A percentile compares a stretch with the other conserved stretches of the same genome.
These are phyloP conservation scores for Poeciliopsis turrubarensis DNA, from an alignment of 2,113 vertebrate species.

Conservation along the genomic window DNA sequence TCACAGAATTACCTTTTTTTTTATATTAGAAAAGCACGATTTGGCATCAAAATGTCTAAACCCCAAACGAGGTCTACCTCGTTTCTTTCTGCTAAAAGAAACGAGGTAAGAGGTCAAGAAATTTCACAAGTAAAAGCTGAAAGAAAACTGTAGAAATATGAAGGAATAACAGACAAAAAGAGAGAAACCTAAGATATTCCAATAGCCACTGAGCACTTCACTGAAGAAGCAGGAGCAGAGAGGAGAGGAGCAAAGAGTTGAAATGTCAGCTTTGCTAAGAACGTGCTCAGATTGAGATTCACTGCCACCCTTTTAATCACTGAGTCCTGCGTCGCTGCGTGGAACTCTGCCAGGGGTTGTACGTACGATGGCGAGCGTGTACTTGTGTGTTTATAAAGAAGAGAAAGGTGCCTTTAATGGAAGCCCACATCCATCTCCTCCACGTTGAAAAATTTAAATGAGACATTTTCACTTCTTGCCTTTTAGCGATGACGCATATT, in stretches of 20 bases:
- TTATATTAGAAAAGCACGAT: not conserved
- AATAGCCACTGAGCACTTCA: slow-evolving; percentile 39
- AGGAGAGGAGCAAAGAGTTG: slow-evolving; percentile 53
- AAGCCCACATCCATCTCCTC: slow-evolving; percentile 62
- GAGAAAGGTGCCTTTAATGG: slow-evolving; percentile 54
- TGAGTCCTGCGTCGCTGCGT: slow-evolving; percentile 42
- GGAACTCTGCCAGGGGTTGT: slow-evolving; percentile 48
- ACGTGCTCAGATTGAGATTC: slow-evolving; percentile 73
- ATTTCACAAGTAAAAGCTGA: slow-evolving; percentile 3
- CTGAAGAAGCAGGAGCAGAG: slow-evolving; percentile 56
- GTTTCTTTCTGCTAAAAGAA: not conserved
- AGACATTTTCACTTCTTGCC: slow-evolving; percentile 75
- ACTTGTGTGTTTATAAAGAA: slow-evolving; percentile 47
- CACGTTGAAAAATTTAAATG: slow-evolving; percentile 72
- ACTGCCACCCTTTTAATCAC: slow-evolving; percentile 58
- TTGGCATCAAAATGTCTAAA: not conserved
- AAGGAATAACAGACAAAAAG: slow-evolving; percentile 8
- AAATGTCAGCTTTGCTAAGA: slow-evolving; percentile 70
- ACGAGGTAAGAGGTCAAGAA: slow-evolving; percentile 14
- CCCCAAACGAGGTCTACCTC: not conserved
- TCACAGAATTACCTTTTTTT: not conserved
- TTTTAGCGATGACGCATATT: slow-evolving; percentile 72
- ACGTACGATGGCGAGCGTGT: slow-evolving; percentile 28
- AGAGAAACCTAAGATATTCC: slow-evolving; percentile 32
- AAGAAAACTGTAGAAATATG: slow-evolving; percentile 1